These are phyloP conservation scores for Bubalus kerabau DNA, from an alignment of 2,113 vertebrate genomes.

Conservation along the genomic window DNA sequence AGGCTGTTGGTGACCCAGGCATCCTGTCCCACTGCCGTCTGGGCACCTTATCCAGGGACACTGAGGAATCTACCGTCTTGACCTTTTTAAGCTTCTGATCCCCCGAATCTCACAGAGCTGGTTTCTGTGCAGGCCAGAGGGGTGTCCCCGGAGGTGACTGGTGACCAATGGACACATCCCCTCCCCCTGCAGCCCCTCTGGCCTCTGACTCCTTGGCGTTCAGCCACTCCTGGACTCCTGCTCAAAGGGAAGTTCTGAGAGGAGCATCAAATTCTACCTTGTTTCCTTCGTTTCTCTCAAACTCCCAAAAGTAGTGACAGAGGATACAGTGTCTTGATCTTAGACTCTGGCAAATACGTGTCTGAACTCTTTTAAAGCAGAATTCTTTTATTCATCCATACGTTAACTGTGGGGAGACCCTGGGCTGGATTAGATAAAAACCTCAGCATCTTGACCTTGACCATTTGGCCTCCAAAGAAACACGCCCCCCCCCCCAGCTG, in stretches of 20 bases:
- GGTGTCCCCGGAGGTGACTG: not conserved
- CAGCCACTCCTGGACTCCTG: fast-evolving
- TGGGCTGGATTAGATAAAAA: not conserved
- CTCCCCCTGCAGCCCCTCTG: fast-evolving
- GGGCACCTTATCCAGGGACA: not conserved
- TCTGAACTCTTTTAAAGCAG: not conserved
- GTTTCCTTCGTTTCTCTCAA: too few species aligned
- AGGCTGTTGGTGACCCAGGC: not conserved
- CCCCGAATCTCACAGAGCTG: not conserved
- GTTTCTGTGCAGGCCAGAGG: not conserved
- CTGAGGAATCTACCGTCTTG: not conserved
- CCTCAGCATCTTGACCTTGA: not conserved
- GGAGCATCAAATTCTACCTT: too few species aligned
- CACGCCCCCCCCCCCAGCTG: too few species aligned
- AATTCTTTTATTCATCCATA: not conserved
- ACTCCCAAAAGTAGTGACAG: too few species aligned
- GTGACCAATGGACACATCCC: fast-evolving
- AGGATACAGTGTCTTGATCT: not conserved
- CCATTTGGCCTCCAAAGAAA: not conserved
- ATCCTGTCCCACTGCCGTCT: not conserved
- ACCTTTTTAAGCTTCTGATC: not conserved
- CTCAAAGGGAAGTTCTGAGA: not conserved
- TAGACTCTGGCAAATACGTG: not conserved
- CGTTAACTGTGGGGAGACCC: too few species aligned
- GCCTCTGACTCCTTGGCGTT: not conserved